A percentile compares a stretch with the other conserved stretches of the same genome.
Conservation (phyloP, 2,113 vertebrate species). For the Pongo abelii region DNA sequence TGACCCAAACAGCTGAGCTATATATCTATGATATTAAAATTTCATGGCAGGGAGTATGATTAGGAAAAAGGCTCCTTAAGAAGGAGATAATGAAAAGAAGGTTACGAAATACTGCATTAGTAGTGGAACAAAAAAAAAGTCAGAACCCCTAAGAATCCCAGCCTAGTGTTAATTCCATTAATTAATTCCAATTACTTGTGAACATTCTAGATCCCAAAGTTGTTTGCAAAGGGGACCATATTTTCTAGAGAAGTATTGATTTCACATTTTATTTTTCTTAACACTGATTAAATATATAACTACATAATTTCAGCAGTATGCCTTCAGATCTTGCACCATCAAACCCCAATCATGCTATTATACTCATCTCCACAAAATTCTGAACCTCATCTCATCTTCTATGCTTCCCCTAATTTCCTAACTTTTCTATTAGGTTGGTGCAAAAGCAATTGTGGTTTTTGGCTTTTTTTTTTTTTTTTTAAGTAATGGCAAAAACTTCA, state of each 20-base stretch:
- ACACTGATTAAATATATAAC: not conserved
- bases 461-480: no score
- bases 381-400: not conserved
- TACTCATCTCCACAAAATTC: not conserved
- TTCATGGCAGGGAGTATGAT: not conserved
- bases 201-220: not conserved
- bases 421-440: not conserved
- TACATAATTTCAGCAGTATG: not conserved
- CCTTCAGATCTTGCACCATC: not conserved
- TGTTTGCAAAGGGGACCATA: not conserved
- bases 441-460: no score
- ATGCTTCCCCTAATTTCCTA: not conserved
- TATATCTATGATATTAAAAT: not conserved
- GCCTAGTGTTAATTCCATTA: not conserved
- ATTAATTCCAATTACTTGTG: not conserved
- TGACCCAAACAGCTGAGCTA: not conserved
- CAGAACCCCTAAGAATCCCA: conserved; percentile 14
- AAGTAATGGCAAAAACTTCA: no score
- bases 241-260: not conserved
- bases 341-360: not conserved
- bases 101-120: not conserved
- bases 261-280: conserved; percentile 38
- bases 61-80: not conserved
- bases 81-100: not conserved
- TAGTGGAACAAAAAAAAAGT: not conserved